These are phyloP conservation scores for Cyclura pinguis DNA, from an alignment of 2,797 vertebrate genomes.

Conservation along the genomic window DNA sequence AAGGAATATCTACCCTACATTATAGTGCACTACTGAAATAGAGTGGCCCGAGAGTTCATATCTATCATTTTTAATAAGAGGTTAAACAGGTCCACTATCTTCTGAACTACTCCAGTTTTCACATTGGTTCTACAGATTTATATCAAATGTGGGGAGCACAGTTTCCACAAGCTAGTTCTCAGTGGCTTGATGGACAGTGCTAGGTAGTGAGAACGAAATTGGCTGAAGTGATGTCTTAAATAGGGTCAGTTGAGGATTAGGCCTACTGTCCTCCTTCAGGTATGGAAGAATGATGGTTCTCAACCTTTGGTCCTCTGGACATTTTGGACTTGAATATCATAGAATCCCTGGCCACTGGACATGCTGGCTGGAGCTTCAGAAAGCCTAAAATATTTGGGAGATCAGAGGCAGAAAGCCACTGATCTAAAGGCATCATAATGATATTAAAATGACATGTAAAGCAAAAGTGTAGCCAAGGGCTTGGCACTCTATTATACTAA, in stretches of 20 bases:
- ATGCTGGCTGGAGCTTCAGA: too few relatives aligned
- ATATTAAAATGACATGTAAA: background rate
- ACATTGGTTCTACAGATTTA: background rate
- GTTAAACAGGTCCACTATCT: background rate
- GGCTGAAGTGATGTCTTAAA: slow-evolving; percentile 14
- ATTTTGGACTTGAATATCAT: too few relatives aligned
- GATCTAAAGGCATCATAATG: background rate
- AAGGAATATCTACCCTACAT: background rate
- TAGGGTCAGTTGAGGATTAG: background rate
- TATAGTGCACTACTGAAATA: background rate
- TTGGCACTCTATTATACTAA: slow-evolving; percentile 24
- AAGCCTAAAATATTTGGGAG: background rate
- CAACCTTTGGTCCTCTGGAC: too few relatives aligned
- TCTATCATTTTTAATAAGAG: background rate
- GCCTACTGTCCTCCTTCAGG: background rate
- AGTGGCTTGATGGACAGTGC: slow-evolving; percentile 29
- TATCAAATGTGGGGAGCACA: background rate
- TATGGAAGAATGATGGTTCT: background rate
- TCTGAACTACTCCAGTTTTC: background rate
- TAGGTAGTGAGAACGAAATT: slow-evolving; percentile 62
- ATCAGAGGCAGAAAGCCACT: background rate
- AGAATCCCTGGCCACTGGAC: too few relatives aligned
- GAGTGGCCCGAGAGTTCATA: background rate
- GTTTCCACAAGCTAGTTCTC: slow-evolving; percentile 45
- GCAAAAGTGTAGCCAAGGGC: background rate